Conservation (phyloP, 2,797 vertebrate genomes). For the Crocidura indochinensis region DNA sequence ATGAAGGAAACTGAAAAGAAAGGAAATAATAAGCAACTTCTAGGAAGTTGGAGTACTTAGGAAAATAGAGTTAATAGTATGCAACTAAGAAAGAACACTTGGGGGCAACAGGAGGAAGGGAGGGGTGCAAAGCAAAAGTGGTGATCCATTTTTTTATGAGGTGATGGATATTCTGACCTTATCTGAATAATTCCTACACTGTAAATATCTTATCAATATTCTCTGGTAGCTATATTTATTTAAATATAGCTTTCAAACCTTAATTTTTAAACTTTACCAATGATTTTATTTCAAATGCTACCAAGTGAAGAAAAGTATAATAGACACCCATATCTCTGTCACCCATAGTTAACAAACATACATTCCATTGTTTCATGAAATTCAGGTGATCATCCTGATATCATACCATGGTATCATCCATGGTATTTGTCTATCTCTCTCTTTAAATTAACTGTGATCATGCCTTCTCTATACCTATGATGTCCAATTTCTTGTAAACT, state of each 20-base stretch:
- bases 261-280: neutral
- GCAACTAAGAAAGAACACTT: neutral
- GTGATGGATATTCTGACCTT: neutral
- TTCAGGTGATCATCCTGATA: neutral
- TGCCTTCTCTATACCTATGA: neutral
- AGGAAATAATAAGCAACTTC: neutral
- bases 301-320: neutral
- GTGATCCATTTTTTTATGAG: constrained; percentile 21
- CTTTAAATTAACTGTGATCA: neutral
- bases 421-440: neutral
- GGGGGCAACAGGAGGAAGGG: neutral
- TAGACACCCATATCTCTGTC: neutral
- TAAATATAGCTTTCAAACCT: constrained; percentile 41
- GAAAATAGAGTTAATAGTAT: neutral
- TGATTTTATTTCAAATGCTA: constrained; percentile 25
- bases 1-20: constrained; percentile 30
- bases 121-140: neutral
- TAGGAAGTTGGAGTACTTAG: neutral
- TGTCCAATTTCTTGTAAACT: neutral
- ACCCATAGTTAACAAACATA: neutral
- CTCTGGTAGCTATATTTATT: constrained; percentile 5
- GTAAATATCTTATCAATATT: constrained; percentile 58
- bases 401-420: too few species aligned
- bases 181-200: neutral
- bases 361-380: neutral